Evolutionary conservation across 2,888 invertebrate species (phyloP).

Genomic region (Clivina fossor): DNA sequence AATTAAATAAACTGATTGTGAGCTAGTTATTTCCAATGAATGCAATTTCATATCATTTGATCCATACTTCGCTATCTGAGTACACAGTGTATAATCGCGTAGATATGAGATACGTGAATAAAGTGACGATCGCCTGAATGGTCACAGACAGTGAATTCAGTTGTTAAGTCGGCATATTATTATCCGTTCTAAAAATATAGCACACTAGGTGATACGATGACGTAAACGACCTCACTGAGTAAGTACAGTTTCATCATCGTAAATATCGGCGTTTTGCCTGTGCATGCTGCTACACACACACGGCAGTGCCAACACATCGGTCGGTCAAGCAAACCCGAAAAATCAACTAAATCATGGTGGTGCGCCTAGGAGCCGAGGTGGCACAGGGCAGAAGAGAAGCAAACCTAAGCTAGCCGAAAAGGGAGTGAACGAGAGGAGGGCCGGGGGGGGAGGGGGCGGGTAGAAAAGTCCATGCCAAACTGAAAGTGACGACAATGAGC

Average conservation of each 20-base stretch:
- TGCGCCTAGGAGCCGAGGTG: neutral
- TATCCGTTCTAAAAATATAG: constrained; percentile 53
- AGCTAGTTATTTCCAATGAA: too few species aligned
- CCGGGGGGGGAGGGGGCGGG: constrained; percentile 19
- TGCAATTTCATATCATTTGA: too few species aligned
- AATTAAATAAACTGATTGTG: too few species aligned
- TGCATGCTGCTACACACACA: neutral
- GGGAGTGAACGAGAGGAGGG: neutral
- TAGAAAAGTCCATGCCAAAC: constrained; percentile 10
- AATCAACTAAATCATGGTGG: constrained; percentile 2
- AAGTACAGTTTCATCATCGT: constrained; percentile 20
- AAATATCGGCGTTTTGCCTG: constrained; percentile 10
- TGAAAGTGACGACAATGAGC: constrained; percentile 18
- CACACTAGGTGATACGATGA: constrained; percentile 34
- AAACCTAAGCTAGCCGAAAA: constrained; percentile 3
- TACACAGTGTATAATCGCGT: too few species aligned
- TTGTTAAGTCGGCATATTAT: constrained; percentile 48
- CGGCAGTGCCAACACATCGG: neutral
- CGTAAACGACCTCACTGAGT: constrained; percentile 30
- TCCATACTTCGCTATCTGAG: too few species aligned
- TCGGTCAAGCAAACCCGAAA: neutral
- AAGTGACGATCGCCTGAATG: constrained; percentile 18
- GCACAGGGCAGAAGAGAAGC: too few species aligned
- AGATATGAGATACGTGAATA: too few species aligned
- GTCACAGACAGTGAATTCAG: constrained; percentile 30